Evolutionary conservation across 2,113 vertebrate species (phyloP), one percentile per base, ranked within the genome.

Genomic region (Seriola dumerili): DNA sequence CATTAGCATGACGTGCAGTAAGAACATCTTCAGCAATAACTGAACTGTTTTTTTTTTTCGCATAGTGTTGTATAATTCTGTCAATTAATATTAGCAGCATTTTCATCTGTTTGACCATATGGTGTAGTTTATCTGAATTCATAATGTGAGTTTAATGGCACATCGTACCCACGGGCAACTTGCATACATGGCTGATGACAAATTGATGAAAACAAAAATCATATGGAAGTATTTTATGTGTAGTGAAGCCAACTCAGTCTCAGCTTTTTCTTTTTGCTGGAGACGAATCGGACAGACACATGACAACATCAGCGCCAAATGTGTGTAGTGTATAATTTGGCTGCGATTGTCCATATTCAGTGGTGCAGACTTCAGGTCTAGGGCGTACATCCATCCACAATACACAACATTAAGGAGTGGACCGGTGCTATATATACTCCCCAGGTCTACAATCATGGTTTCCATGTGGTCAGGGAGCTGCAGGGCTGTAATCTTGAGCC

Each of bases 401-500:
- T 76, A 87, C 85, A 80, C 74, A 88, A 88, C 83, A 83, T 88
- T 85, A 91, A 91, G 93, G 92, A 94, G 88, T 85, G 85, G 81
- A 73, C 77, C 48, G 5, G 65, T 5, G 61, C 93, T 96, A 95
- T 94, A 95, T 95, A 93, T 94, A 94, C 76, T 73, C 83, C 25
- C 72, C 72, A 88, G 88, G 81, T 85, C 93, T 94, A 86, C 94
- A 95, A 96, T 95, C 92, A 95, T 92, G 89, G 93, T 80, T 85
- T 91, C 87, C 76, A 76, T 92, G 91, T 89, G 93, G 93, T 86
- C 85, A 83, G 85, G 79, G 85, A 91, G 69, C 76, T 72, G 66
- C 89, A 93, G 81, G 77, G 79, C 91, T 94, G 72, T 93, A 94
- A 92, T 95, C 86, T 91, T 17, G 14, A 68, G 77, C 46, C 76